These are phyloP conservation scores for Tetramorium bicarinatum DNA, from an alignment of 2,888 invertebrate genomes.

Conservation along the genomic window DNA sequence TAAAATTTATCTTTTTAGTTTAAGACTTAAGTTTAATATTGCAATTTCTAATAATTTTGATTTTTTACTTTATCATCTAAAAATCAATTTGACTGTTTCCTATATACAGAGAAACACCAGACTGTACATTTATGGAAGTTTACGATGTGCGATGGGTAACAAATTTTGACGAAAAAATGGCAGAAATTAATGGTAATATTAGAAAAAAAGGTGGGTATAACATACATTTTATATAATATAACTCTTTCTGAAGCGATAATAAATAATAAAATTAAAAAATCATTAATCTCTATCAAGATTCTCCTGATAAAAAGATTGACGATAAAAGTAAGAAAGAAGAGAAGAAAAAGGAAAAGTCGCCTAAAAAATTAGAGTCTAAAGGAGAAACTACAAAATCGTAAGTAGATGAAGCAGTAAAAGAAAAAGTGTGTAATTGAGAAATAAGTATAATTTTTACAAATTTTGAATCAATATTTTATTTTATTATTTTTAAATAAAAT, in stretches of 20 bases:
- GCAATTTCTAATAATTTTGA: background rate
- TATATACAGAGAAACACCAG: constrained; percentile 86
- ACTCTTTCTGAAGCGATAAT: background rate
- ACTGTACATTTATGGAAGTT: constrained; percentile 86
- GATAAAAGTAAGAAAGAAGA: constrained; percentile 80
- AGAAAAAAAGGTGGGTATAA: constrained; percentile 83
- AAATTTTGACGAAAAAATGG: constrained; percentile 85
- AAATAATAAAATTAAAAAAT: constrained; percentile 45
- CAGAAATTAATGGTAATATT: constrained; percentile 78
- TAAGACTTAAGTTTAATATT: constrained; percentile 23
- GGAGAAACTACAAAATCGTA: constrained; percentile 79
- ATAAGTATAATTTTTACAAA: background rate
- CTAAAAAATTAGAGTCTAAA: constrained; percentile 78
- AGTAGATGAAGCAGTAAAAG: constrained; percentile 64
- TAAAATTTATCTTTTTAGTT: constrained; percentile 20
- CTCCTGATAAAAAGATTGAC: constrained; percentile 74
- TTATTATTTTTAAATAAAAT: background rate
- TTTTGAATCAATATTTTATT: background rate
- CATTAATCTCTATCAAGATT: constrained; percentile 71
- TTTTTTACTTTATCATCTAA: constrained; percentile 50
- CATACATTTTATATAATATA: constrained; percentile 20
- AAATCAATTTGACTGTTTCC: constrained; percentile 79
- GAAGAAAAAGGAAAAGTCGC: constrained; percentile 77
- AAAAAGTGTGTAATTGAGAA: background rate
- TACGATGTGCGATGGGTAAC: constrained; percentile 86